phyloP scores from a whole-genome alignment of 2,797 vertebrate genomes.

The Tadarida brasiliensis region DNA sequence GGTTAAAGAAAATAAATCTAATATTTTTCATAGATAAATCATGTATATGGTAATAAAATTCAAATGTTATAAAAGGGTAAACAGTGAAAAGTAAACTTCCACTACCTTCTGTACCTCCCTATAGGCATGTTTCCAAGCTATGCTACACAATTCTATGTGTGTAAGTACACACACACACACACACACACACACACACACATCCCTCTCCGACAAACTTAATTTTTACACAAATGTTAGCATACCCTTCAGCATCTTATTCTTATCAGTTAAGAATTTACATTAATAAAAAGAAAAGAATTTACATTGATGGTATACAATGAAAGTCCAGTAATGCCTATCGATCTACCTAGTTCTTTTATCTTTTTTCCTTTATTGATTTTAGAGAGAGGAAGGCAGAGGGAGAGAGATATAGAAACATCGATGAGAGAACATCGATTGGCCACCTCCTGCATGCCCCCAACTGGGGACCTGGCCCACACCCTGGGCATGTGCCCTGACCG shows the following conservation, averaged over 20 bases:
- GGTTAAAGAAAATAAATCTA: too few species aligned
- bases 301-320: not conserved
- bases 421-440: too few species aligned
- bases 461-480: too few species aligned
- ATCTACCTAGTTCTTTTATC: not conserved
- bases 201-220: not conserved
- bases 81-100: not conserved
- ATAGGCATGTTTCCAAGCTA: not conserved
- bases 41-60: not conserved
- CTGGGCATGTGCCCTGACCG: too few species aligned
- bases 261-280: not conserved
- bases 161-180: not conserved
- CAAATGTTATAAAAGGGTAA: not conserved
- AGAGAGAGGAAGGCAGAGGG: too few species aligned
- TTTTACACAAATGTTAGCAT: not conserved
- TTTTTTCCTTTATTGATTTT: too few species aligned
- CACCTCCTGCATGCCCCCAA: too few species aligned
- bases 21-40: not conserved
- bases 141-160: fast-evolving
- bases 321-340: fast-evolving
- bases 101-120: not conserved
- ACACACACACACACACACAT: not conserved
- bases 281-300: not conserved
- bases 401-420: too few species aligned
- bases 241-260: not conserved